Percentiles rank a stretch among this genome's conserved stretches.
Evolutionary conservation across 2,888 invertebrate species (phyloP).

Genomic region (Chloromyia formosa): DNA sequence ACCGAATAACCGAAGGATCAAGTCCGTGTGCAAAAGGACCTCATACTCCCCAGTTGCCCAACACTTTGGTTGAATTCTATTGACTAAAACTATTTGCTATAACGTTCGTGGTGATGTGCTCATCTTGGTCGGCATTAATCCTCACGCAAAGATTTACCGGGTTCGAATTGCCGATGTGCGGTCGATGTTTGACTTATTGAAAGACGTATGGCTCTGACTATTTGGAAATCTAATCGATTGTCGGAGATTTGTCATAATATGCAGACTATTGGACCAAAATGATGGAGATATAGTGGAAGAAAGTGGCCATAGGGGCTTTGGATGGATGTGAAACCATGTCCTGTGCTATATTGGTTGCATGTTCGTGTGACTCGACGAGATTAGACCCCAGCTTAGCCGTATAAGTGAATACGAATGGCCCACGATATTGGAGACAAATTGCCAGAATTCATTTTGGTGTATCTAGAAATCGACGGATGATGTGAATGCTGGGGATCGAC

Average conservation of each 20-base stretch:
- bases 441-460: slow-evolving; percentile 16
- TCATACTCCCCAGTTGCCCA: no score
- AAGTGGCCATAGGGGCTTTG: background rate
- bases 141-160: slow-evolving; percentile 11
- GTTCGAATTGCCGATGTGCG: background rate
- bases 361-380: slow-evolving; percentile 1
- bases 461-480: background rate
- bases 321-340: slow-evolving; percentile 1
- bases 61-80: background rate
- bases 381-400: background rate
- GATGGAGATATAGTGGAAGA: background rate
- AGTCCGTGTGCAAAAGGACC: no score
- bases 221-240: slow-evolving; percentile 34
- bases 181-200: slow-evolving; percentile 33
- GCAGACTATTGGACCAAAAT: no score
- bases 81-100: slow-evolving; percentile 23
- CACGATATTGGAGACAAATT: slow-evolving; percentile 6
- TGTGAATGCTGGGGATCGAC: background rate
- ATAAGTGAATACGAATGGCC: slow-evolving; percentile 9
- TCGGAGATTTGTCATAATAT: slow-evolving; percentile 35
- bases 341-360: slow-evolving; percentile 9
- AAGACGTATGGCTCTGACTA: slow-evolving; percentile 31
- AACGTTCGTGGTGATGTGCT: background rate
- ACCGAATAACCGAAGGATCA: no score
- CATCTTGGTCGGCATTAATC: slow-evolving; percentile 13